These are phyloP conservation scores for Sebastolobus altivelis DNA, from an alignment of 2,797 vertebrate genomes.

Conservation along the genomic window DNA sequence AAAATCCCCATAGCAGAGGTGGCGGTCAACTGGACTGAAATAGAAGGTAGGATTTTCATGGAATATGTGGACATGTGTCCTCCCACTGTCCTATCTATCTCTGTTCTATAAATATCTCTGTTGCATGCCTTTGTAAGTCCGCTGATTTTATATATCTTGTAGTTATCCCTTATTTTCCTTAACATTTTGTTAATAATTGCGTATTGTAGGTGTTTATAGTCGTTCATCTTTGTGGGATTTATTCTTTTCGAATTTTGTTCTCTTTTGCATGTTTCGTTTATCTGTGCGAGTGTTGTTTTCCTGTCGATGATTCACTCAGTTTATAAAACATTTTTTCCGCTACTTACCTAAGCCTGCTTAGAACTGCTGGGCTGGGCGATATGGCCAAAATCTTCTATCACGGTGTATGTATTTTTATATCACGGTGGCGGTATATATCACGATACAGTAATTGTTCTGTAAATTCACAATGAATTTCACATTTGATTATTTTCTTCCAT, in stretches of 20 bases:
- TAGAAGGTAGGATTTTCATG: slow-evolving; percentile 89
- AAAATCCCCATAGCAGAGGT: slow-evolving; percentile 96
- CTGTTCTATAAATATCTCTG: slow-evolving; percentile 35
- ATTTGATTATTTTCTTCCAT: neutral
- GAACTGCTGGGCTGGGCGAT: neutral
- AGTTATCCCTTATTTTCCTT: neutral
- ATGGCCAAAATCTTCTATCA: too few relatives aligned
- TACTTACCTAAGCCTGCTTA: neutral
- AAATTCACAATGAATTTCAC: neutral
- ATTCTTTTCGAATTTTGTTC: neutral
- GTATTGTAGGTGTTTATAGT: neutral
- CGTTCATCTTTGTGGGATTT: neutral
- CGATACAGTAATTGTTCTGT: neutral
- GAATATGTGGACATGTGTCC: slow-evolving; percentile 37
- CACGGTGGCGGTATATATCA: too few relatives aligned
- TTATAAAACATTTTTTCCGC: neutral
- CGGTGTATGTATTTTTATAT: neutral
- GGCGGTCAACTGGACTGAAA: slow-evolving; percentile 99
- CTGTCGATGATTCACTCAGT: neutral
- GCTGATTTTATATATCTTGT: neutral
- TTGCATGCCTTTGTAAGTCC: neutral
- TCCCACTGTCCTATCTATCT: slow-evolving; percentile 1
- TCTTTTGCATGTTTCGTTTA: neutral
- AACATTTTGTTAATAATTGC: neutral
- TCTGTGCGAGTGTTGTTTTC: neutral